Evolutionary conservation across 2,888 invertebrate genomes (phyloP), one percentile per base, ranked within the genome.

Genomic region (Alcis repandata): DNA sequence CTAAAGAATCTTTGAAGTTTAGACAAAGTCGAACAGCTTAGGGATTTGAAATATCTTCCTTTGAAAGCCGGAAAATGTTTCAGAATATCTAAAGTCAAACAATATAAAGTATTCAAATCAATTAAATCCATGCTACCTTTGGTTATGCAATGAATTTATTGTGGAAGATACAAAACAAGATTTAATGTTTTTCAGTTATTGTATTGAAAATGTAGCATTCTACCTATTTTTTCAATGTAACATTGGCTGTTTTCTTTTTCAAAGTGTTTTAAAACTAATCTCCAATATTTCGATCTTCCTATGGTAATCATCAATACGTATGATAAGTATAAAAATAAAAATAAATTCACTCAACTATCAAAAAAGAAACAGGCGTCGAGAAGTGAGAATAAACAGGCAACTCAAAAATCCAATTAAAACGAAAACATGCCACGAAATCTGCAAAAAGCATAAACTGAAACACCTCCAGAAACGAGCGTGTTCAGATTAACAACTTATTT

Each of bases 401-500:
- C 27, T 2, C 27, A 27, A 27, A 27, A 27, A 27, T 4, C 6
- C 36, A 11, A 3, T 3, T 36, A 36, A 36, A 3, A 36, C 36
- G 8, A 7, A 7, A 11, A 8, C 9, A 9, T 36, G 27, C 27
- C n/a, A 6, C 6, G 1, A 22, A 22, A 20, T 22, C 6, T n/a
- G 8, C 22, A 46, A 22, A 46, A 51, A 51, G 10, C 19, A 32
- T 19, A 43, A 57, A 46, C 20, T 27, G 58, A 32, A 63, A 32
- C 15, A 61, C 36, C 22, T 53, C 33, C 27, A 53, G 51, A 59
- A 20, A 53, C 43, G 27, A 59, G 49, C 59, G 45, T 36, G 72
- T 67, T 53, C 63, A 68, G 61, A 58, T 62, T 65, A 65, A 67
- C 61, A 59, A 64, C 64, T 69, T 68, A 69, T 72, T 68, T 66